Percentiles rank a stretch among this genome's conserved stretches.
phyloP scores from a whole-genome alignment of 2,113 vertebrate genomes.

The Sceloporus undulatus region DNA sequence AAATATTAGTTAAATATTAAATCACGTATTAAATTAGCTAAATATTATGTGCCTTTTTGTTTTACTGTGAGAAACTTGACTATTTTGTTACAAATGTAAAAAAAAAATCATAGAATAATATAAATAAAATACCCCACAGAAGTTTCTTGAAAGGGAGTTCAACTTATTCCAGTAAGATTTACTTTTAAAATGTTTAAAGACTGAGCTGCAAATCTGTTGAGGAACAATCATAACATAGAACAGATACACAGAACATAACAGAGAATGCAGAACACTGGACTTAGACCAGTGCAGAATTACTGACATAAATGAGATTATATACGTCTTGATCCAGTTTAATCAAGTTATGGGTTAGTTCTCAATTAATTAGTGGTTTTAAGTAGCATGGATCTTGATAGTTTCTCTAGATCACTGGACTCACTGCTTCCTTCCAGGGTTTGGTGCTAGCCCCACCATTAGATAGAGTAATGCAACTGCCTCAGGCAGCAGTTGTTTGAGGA shows the following conservation, averaged over 20 bases:
- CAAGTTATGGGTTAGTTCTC: neutral
- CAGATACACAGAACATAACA: neutral
- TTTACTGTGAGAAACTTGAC: neutral
- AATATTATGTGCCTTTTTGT: neutral
- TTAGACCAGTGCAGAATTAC: neutral
- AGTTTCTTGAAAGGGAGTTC: neutral
- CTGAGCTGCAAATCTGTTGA: neutral
- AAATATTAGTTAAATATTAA: neutral
- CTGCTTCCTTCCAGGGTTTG: neutral
- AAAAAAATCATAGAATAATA: neutral
- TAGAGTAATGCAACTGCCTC: neutral
- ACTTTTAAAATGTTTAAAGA: neutral
- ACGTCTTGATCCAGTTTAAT: neutral
- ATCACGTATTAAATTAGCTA: too few species aligned
- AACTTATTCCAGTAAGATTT: slow-evolving; percentile 6
- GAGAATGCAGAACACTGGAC: neutral
- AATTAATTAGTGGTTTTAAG: too few species aligned
- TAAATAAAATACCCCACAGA: neutral
- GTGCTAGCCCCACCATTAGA: neutral
- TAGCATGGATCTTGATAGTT: too few species aligned
- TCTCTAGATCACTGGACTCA: too few species aligned
- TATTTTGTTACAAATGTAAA: neutral
- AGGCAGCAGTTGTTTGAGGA: too few species aligned
- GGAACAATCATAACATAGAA: neutral
- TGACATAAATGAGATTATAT: slow-evolving; percentile 1